Conservation (phyloP, 2,888 invertebrate species). For the Noctua janthe region DNA sequence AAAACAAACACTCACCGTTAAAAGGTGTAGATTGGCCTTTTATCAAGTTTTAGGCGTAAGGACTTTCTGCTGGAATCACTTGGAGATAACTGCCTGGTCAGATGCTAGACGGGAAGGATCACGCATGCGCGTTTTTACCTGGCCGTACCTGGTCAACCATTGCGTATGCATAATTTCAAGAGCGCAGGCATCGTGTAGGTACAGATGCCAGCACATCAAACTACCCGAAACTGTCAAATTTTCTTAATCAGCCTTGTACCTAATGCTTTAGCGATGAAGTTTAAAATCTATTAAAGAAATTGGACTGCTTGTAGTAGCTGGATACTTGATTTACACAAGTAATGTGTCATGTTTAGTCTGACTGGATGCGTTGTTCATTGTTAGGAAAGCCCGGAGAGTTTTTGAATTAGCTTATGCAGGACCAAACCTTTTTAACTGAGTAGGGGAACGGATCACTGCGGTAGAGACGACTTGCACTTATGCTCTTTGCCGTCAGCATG, state of each 20-base stretch:
- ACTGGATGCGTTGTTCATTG: not conserved
- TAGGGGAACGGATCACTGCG: too few relatives aligned
- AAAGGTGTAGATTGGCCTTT: not conserved
- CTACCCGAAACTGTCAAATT: too few relatives aligned
- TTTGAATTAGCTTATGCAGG: not conserved
- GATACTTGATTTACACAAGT: not conserved
- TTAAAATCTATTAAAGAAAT: too few relatives aligned
- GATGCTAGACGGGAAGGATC: conserved; percentile 1
- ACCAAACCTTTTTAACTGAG: not conserved
- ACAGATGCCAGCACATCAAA: too few relatives aligned
- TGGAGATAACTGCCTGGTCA: conserved; percentile 5
- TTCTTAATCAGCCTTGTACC: too few relatives aligned
- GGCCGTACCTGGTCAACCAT: not conserved
- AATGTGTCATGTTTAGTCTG: not conserved
- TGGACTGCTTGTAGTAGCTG: too few relatives aligned
- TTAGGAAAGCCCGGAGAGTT: not conserved
- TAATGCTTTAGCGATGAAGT: too few relatives aligned
- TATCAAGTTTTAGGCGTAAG: not conserved
- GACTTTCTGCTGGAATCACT: not conserved
- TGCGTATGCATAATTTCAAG: conserved; percentile 4
- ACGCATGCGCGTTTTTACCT: conserved; percentile 14
- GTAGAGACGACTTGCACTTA: too few relatives aligned
- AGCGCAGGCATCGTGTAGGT: not conserved
- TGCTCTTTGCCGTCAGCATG: too few relatives aligned
- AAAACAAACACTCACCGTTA: conserved; percentile 12